These are phyloP conservation scores for Caranx ignobilis DNA, from an alignment of 2,113 vertebrate species.

Conservation along the genomic window DNA sequence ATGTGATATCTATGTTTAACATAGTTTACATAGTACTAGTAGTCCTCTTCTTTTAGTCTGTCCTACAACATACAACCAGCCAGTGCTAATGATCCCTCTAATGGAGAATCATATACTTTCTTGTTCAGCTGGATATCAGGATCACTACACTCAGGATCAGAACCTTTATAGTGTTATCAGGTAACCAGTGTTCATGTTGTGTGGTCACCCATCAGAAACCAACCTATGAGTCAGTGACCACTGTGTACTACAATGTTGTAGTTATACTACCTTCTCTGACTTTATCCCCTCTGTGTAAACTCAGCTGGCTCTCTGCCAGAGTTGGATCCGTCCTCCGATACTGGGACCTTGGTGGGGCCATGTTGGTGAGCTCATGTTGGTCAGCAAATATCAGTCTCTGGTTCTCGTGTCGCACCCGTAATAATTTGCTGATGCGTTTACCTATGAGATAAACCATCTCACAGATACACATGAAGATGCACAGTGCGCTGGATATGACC, in stretches of 20 bases:
- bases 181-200: background rate
- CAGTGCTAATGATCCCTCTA: background rate
- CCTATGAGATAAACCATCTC: slow-evolving; percentile 90
- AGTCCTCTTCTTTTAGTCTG: slow-evolving; percentile 7
- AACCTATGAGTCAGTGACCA: background rate
- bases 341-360: slow-evolving; percentile 53
- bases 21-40: background rate
- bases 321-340: slow-evolving; percentile 63
- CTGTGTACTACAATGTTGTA: slow-evolving; percentile 61
- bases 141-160: background rate
- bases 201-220: background rate
- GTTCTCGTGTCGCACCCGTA: slow-evolving; percentile 39
- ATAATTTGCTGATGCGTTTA: slow-evolving; percentile 82
- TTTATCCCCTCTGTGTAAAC: slow-evolving; percentile 54
- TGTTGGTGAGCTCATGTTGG: slow-evolving; percentile 59
- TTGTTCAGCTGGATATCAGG: background rate
- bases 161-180: background rate
- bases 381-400: slow-evolving; percentile 57
- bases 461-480: slow-evolving; percentile 88
- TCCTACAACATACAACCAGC: background rate
- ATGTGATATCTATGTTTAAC: background rate
- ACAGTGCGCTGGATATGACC: slow-evolving; percentile 87
- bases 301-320: slow-evolving; percentile 50
- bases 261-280: background rate
- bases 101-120: background rate